phyloP scores from a whole-genome alignment of 53 echinoderm and acorn worm genomes.

The Echinarachnius parma region DNA sequence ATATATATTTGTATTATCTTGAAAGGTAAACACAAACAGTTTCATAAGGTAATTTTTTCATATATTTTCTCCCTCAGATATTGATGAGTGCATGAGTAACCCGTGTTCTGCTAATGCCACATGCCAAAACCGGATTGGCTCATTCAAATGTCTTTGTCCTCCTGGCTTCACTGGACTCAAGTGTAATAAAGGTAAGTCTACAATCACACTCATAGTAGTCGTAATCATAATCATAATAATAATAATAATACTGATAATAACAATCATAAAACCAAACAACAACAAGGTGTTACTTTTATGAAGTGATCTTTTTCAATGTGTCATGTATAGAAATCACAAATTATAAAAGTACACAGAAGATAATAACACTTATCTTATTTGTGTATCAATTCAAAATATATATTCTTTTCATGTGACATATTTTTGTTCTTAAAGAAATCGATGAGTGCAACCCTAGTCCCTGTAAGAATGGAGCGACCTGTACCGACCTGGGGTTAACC shows the following conservation, averaged over 20 bases:
- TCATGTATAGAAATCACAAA: background rate
- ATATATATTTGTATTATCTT: too few species aligned
- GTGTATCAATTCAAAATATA: background rate
- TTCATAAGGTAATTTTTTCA: background rate
- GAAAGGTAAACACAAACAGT: too few species aligned
- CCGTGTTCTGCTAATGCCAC: slow-evolving; percentile 26
- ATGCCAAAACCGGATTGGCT: slow-evolving; percentile 34
- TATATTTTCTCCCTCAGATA: slow-evolving; percentile 2
- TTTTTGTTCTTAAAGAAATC: slow-evolving; percentile 19
- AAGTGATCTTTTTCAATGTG: background rate
- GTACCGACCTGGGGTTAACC: slow-evolving; percentile 14
- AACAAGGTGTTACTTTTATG: background rate
- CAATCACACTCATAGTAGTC: background rate
- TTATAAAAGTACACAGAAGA: too few species aligned
- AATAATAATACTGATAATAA: too few species aligned
- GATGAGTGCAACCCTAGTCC: slow-evolving; percentile 57
- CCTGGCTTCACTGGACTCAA: slow-evolving; percentile 46
- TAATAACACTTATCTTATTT: background rate
- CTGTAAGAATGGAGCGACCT: slow-evolving; percentile 53
- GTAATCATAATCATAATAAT: too few species aligned
- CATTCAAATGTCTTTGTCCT: slow-evolving; percentile 54
- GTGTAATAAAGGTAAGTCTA: slow-evolving; percentile 53
- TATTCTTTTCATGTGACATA: background rate
- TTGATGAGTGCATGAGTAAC: slow-evolving; percentile 38
- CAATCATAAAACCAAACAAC: background rate